A percentile compares a stretch with the other conserved stretches of the same genome.
phyloP scores from a whole-genome alignment of 2,797 vertebrate genomes.

The Cephalopachus bancanus region DNA sequence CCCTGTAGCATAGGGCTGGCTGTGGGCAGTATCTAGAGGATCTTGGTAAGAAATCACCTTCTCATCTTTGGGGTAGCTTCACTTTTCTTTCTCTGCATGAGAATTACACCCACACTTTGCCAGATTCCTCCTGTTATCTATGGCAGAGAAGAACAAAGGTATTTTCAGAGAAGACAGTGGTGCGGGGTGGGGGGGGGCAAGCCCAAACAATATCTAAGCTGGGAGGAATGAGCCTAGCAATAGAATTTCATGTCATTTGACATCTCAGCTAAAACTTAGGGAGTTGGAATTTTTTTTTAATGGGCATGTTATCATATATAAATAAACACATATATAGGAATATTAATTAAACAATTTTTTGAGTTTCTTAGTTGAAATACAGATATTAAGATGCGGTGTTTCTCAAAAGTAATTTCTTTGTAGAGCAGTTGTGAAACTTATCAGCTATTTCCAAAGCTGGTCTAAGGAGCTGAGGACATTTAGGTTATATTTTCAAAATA shows the following conservation, averaged over 20 bases:
- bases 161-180: background rate
- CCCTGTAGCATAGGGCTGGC: background rate
- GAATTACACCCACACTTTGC: background rate
- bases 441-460: background rate
- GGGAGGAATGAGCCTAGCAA: background rate
- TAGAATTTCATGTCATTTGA: background rate
- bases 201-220: background rate
- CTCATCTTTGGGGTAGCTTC: background rate
- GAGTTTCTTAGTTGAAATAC: background rate
- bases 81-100: background rate
- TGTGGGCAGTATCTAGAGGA: background rate
- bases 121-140: background rate
- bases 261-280: background rate
- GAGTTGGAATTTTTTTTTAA: background rate
- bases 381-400: background rate
- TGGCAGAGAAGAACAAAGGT: background rate
- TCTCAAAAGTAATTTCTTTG: conserved; percentile 59
- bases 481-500: conserved; percentile 58
- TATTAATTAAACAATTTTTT: background rate
- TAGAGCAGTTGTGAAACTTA: conserved; percentile 34
- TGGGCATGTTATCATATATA: background rate
- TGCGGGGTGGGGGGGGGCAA: background rate
- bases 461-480: background rate
- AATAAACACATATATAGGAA: background rate
- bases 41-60: background rate